These are phyloP conservation scores for Galago senegalensis DNA, from an alignment of 2,797 vertebrate species.

Conservation along the genomic window DNA sequence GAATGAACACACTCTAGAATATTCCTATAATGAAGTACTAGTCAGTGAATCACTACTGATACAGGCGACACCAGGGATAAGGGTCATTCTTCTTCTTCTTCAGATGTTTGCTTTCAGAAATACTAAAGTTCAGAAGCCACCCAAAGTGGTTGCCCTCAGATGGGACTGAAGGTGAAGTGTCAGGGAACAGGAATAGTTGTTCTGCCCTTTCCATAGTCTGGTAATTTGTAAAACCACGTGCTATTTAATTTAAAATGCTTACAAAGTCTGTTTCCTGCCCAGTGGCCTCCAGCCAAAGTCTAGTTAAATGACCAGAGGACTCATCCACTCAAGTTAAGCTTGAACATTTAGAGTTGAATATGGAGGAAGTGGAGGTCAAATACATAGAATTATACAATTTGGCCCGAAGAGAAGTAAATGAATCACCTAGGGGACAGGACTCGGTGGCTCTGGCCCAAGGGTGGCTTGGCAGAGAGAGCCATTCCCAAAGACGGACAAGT, in stretches of 20 bases:
- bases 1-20: background rate
- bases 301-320: background rate
- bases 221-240: background rate
- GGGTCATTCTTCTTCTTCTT: no score
- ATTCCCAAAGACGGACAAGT: background rate
- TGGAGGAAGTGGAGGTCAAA: background rate
- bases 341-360: background rate
- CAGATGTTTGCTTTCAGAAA: background rate
- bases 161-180: background rate
- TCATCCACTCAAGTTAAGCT: background rate
- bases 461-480: background rate
- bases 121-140: background rate
- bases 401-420: background rate
- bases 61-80: accelerated
- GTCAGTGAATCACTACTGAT: no score
- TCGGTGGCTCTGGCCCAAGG: background rate
- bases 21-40: accelerated
- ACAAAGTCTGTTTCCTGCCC: background rate
- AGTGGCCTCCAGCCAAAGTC: background rate
- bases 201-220: background rate
- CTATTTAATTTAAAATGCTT: background rate
- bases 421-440: background rate
- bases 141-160: background rate
- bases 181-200: background rate
- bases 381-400: background rate